Evolutionary conservation across 2,113 vertebrate species (phyloP), one percentile per base, ranked within the genome.

Genomic region (Urocolius indicus): DNA sequence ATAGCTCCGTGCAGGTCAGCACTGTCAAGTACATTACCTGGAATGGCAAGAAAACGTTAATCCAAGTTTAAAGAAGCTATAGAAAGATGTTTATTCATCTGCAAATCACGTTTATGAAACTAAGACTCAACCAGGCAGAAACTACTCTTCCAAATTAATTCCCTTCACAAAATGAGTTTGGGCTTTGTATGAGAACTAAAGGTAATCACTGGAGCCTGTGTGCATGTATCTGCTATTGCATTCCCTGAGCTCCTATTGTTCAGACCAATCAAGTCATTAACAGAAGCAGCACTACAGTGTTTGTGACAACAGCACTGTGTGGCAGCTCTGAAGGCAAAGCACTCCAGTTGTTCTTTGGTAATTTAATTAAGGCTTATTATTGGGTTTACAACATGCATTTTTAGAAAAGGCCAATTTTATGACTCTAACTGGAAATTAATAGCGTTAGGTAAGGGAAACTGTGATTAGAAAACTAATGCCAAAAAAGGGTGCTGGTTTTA

Each of bases 341-440:
- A 58, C n/a, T 85, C 48, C 54, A 38, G 58, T 7, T 71, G 58
- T 58, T 38, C 12, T 81, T 45, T 36, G 45, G 32, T 77, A 84
- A 94, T 87, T 84, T 67, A 89, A 94, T 89, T 86, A 71, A 51
- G n/a, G 48, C 8, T 22, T 86, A n/a, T 55, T 71, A 83, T 22
- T 76, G 13, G 36, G 18, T 79, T 81, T 58, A 57, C 54, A 90
- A 76, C 38, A 20, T 21, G 24, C 38, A 84, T 17, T 58, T 72
- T 66, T 36, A 78, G 49, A 74, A 90, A 80, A 84, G 62, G 61
- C 29, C 46, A 61, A n/a, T 45, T 73, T 51, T 51, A 86, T 81
- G 84, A 81, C 82, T 57, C 43, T 51, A n/a, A 29, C 10, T 93
- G 41, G 52, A 83, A 89, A 93, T 72, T n/a, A 72, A 85, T 15